phyloP scores from a whole-genome alignment of 2,113 vertebrate genomes.

The Plecotus auritus region DNA sequence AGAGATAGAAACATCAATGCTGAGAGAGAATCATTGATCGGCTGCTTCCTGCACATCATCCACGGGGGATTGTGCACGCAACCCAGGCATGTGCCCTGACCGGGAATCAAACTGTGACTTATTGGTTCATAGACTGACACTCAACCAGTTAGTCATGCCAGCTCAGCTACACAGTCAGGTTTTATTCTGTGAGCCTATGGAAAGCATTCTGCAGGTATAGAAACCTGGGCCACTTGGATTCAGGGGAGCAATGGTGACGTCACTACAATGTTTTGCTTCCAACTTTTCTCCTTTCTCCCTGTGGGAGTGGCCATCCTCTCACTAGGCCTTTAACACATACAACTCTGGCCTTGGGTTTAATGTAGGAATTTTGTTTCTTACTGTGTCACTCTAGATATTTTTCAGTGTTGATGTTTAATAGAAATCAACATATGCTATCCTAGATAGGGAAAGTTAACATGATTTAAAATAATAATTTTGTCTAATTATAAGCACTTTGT shows the following conservation, averaged over 20 bases:
- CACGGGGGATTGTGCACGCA: too few relatives aligned
- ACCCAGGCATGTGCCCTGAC: too few relatives aligned
- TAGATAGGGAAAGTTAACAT: background rate
- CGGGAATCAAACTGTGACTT: too few relatives aligned
- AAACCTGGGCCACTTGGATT: background rate
- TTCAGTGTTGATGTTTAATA: background rate
- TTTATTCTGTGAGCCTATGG: background rate
- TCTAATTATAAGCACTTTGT: background rate
- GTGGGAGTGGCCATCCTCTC: background rate
- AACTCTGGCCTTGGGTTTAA: background rate
- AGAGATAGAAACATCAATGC: too few relatives aligned
- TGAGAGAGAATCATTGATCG: too few relatives aligned
- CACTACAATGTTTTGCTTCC: background rate
- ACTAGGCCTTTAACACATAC: background rate
- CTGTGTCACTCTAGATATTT: background rate
- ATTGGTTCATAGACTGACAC: too few relatives aligned
- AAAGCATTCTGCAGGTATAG: background rate
- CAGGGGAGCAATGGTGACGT: background rate
- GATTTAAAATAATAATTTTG: background rate
- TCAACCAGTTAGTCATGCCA: too few relatives aligned
- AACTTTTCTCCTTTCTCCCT: background rate
- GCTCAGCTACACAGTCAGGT: background rate
- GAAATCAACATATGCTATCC: background rate
- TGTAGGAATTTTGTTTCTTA: background rate
- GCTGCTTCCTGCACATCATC: too few relatives aligned